Percentiles rank a stretch among this genome's conserved stretches.
These are phyloP conservation scores for Entosphenus tridentatus DNA, from an alignment of 2,113 vertebrate genomes.

Conservation along the genomic window DNA sequence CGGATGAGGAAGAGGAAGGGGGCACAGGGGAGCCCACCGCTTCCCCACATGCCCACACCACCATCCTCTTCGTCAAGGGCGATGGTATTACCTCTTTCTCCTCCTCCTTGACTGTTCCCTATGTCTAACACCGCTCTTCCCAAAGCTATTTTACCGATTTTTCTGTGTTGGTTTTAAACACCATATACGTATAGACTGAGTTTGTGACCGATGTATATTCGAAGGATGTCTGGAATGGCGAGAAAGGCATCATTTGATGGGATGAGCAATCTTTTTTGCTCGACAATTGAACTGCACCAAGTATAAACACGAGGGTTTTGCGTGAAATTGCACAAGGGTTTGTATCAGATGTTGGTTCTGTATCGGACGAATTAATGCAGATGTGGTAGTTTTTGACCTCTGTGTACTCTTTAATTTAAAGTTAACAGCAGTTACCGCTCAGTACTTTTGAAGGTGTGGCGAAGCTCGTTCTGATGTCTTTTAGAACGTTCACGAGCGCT, in stretches of 20 bases:
- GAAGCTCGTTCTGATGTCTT: neutral
- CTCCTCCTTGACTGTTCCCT: neutral
- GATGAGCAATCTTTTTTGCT: neutral
- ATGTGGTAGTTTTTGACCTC: neutral
- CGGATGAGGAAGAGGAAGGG: conserved; percentile 39
- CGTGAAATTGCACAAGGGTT: too few relatives aligned
- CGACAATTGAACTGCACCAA: too few relatives aligned
- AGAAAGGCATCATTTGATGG: neutral
- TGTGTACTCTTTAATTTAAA: neutral
- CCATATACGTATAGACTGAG: neutral
- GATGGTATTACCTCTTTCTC: conserved; percentile 35
- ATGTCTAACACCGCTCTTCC: neutral
- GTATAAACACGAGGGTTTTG: too few relatives aligned
- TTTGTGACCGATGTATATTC: neutral
- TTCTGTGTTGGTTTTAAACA: neutral
- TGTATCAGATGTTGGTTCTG: neutral
- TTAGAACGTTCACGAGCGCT: neutral
- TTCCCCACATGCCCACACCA: conserved; percentile 79
- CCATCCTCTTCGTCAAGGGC: conserved; percentile 86
- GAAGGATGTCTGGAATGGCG: neutral
- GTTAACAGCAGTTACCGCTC: neutral
- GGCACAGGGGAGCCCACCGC: conserved; percentile 68
- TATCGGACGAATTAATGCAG: neutral
- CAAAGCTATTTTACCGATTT: neutral
- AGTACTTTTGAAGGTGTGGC: neutral